Evolutionary conservation across 2,888 invertebrate species (phyloP).

Genomic region (Lymantria monacha): DNA sequence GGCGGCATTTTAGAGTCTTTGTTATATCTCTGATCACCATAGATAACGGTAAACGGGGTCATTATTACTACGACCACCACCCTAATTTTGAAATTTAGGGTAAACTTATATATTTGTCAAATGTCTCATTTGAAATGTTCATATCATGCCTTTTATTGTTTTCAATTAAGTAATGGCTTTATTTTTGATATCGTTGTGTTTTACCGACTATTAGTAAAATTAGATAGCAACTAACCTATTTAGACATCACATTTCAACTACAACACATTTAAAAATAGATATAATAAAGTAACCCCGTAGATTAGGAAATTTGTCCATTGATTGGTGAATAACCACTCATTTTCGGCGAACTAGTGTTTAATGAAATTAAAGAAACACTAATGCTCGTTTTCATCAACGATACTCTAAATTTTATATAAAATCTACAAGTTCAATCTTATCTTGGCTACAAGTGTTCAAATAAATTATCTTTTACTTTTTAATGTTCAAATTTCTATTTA

Average conservation of each 20-base stretch:
- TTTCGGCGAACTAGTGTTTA: too few species aligned
- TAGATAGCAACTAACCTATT: constrained; percentile 43
- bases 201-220: constrained; percentile 47
- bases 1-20: constrained; percentile 61
- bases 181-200: constrained; percentile 45
- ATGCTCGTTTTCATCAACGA: too few species aligned
- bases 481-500: too few species aligned
- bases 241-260: constrained; percentile 38
- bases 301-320: constrained; percentile 64
- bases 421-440: too few species aligned
- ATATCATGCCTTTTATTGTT: constrained; percentile 61
- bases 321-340: constrained; percentile 65
- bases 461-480: too few species aligned
- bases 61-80: constrained; percentile 62
- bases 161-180: constrained; percentile 64
- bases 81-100: constrained; percentile 54
- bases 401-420: too few species aligned
- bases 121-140: constrained; percentile 52
- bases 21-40: constrained; percentile 59
- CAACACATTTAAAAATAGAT: constrained; percentile 56
- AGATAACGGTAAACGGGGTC: constrained; percentile 73
- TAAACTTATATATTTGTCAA: constrained; percentile 70
- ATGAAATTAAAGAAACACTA: too few species aligned
- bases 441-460: too few species aligned
- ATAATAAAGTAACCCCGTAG: constrained; percentile 57